A percentile compares a stretch with the other conserved stretches of the same genome.
phyloP scores from a whole-genome alignment of 92 coral and sea anemone species.

The Parazoanthus swiftii region DNA sequence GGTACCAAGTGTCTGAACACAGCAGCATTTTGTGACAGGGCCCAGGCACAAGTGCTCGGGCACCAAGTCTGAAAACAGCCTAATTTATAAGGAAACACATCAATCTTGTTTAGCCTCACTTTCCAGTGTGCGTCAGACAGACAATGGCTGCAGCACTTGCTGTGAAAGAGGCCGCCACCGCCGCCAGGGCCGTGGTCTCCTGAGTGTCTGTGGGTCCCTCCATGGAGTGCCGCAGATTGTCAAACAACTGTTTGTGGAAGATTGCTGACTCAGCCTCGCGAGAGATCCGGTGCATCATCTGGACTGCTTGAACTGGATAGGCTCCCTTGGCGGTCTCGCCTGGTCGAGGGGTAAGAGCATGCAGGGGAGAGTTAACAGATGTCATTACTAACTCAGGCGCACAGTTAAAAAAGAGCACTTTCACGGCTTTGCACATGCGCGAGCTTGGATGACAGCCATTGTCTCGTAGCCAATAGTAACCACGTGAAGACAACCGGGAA shows the following conservation, averaged over 20 bases:
- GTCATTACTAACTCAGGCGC: neutral
- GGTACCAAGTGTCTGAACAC: no score
- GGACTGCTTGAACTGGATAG: slow-evolving; percentile 83
- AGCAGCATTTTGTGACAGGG: no score
- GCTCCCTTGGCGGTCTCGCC: slow-evolving; percentile 98
- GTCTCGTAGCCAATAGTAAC: no score
- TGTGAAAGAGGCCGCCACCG: slow-evolving; percentile 96
- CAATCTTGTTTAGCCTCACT: slow-evolving; percentile 44
- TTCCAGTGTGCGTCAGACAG: slow-evolving; percentile 95
- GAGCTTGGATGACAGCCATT: no score
- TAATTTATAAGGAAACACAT: neutral
- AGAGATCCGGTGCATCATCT: slow-evolving; percentile 92
- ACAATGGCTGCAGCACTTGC: slow-evolving; percentile 91
- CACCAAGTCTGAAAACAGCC: no score
- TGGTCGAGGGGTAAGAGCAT: neutral
- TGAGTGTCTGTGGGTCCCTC: slow-evolving; percentile 66
- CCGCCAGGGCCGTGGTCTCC: slow-evolving; percentile 92
- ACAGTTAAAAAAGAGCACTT: neutral
- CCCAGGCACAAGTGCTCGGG: no score
- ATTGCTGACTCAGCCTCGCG: slow-evolving; percentile 99
- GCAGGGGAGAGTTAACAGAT: neutral
- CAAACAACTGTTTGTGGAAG: slow-evolving; percentile 89
- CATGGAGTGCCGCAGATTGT: slow-evolving; percentile 88
- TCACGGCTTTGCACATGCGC: no score
- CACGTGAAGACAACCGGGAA: no score